Evolutionary conservation across 1,140 invertebrate species (phyloP).

Genomic region (Psilanteris sp.): DNA sequence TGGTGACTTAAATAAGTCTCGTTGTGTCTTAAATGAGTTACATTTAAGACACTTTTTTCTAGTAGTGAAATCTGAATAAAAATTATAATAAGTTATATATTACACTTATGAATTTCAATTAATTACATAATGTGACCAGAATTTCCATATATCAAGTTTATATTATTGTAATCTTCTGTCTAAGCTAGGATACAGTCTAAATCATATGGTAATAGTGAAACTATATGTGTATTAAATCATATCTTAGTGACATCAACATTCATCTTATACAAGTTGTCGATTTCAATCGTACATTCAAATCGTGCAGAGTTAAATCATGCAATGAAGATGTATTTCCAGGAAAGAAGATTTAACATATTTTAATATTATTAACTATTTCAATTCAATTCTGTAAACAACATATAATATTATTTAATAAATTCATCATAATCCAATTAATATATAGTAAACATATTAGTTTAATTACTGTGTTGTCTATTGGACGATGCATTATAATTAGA

Average conservation of each 20-base stretch:
- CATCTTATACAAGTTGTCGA: conserved; percentile 33
- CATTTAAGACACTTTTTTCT: too few relatives aligned
- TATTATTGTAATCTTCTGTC: conserved; percentile 40
- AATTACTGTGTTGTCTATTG: too few relatives aligned
- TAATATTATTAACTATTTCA: background rate
- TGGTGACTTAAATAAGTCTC: too few relatives aligned
- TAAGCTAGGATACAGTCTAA: conserved; percentile 10
- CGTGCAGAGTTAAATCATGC: background rate
- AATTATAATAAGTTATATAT: too few relatives aligned
- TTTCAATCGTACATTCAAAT: conserved; percentile 41
- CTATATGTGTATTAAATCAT: conserved; percentile 41
- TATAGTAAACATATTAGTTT: too few relatives aligned
- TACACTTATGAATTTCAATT: too few relatives aligned
- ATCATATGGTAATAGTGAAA: conserved; percentile 42
- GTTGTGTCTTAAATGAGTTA: too few relatives aligned
- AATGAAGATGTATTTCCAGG: conserved; percentile 5
- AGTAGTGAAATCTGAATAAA: too few relatives aligned
- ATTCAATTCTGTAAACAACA: background rate
- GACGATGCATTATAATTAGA: too few relatives aligned
- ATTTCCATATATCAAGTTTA: conserved; percentile 28
- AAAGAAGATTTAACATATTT: conserved; percentile 2
- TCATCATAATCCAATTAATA: too few relatives aligned
- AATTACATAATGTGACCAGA: conserved; percentile 21
- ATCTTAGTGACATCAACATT: conserved; percentile 30
- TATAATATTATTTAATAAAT: too few relatives aligned